phyloP scores from a whole-genome alignment of 1,140 invertebrate species.

The Drosophila sproati region DNA sequence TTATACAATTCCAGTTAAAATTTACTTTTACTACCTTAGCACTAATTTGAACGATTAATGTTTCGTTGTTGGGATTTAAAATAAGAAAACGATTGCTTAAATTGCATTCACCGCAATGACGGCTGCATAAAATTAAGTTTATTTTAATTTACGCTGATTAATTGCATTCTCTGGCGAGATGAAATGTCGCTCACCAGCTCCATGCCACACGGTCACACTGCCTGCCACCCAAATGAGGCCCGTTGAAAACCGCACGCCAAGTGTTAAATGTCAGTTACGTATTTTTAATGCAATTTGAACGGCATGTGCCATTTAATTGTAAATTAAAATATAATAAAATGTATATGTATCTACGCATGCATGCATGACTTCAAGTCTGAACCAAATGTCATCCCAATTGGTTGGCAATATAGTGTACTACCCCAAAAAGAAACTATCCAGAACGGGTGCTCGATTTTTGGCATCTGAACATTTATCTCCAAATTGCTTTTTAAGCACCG shows the following conservation, averaged over 20 bases:
- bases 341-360: neutral
- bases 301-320: slow-evolving; percentile 48
- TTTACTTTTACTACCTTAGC: too few species aligned
- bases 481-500: slow-evolving; percentile 65
- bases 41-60: neutral
- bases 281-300: slow-evolving; percentile 60
- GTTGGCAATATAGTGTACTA: slow-evolving; percentile 5
- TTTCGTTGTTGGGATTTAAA: slow-evolving; percentile 17
- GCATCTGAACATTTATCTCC: slow-evolving; percentile 32
- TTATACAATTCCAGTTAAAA: too few species aligned
- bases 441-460: slow-evolving; percentile 40
- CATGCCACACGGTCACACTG: slow-evolving; percentile 4
- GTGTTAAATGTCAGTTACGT: slow-evolving; percentile 65
- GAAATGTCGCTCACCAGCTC: slow-evolving; percentile 33
- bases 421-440: slow-evolving; percentile 1
- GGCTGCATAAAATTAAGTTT: slow-evolving; percentile 67
- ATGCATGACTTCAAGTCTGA: neutral
- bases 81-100: slow-evolving; percentile 30
- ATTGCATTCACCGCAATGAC: slow-evolving; percentile 52
- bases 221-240: neutral
- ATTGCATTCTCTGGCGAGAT: slow-evolving; percentile 70
- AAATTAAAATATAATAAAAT: slow-evolving; percentile 41
- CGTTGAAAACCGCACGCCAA: slow-evolving; percentile 57
- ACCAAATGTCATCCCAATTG: slow-evolving; percentile 41
- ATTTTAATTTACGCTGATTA: slow-evolving; percentile 79